These are phyloP conservation scores for Coracias cyanogaster DNA, from an alignment of 2,797 vertebrate genomes.

Conservation along the genomic window DNA sequence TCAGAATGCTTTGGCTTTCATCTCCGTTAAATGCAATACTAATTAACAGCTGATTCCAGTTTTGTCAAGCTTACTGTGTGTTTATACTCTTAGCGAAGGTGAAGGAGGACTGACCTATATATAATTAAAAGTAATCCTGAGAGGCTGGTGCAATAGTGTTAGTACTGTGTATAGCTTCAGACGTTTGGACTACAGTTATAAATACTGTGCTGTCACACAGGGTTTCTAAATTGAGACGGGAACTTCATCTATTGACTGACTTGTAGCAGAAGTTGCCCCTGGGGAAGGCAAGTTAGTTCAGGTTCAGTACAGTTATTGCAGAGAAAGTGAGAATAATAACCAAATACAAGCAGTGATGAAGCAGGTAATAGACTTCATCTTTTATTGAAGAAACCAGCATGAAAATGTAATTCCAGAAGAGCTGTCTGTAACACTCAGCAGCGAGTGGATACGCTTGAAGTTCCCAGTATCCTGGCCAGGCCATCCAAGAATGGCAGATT, in stretches of 20 bases:
- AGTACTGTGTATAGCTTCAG: neutral
- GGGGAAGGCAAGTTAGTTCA: neutral
- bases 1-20: conserved; percentile 26
- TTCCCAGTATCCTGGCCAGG: neutral
- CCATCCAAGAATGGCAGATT: neutral
- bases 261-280: neutral
- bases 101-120: neutral
- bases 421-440: neutral
- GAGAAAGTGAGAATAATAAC: neutral
- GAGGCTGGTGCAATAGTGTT: neutral
- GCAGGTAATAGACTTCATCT: neutral
- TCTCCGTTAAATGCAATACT: conserved; percentile 8
- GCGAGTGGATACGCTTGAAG: neutral
- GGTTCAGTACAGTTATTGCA: neutral
- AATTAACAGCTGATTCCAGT: conserved; percentile 28
- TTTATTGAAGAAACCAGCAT: neutral
- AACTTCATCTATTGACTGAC: neutral
- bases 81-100: neutral
- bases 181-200: neutral
- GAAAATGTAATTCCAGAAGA: neutral
- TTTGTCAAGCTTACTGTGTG: neutral
- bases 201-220: neutral
- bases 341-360: neutral
- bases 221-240: neutral
- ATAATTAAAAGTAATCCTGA: neutral